Evolutionary conservation across 2,888 invertebrate genomes (phyloP).

Genomic region (Sphaeridia pumilis): DNA sequence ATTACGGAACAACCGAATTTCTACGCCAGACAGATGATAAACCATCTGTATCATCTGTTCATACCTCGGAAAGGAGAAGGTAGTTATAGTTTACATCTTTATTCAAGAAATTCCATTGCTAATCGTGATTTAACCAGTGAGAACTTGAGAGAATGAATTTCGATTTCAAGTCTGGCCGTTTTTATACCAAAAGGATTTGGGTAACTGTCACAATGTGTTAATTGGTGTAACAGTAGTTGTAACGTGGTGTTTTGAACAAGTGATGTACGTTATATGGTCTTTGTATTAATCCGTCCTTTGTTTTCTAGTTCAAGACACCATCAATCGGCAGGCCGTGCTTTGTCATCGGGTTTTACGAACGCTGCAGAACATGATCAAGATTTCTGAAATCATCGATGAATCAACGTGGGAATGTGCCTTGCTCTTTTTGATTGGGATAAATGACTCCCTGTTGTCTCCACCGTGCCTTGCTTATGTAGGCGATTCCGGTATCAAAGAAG

Average conservation of each 20-base stretch:
- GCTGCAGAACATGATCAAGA: constrained; percentile 65
- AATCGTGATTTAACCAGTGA: constrained; percentile 32
- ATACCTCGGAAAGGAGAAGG: constrained; percentile 87
- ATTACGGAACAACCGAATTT: constrained; percentile 78
- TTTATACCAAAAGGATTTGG: constrained; percentile 67
- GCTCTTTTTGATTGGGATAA: constrained; percentile 75
- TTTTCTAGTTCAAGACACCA: constrained; percentile 65
- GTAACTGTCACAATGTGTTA: constrained; percentile 44
- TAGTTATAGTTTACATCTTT: constrained; percentile 41
- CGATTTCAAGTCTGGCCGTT: constrained; percentile 76
- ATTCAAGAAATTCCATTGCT: background rate
- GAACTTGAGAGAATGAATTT: no score
- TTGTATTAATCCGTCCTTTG: no score
- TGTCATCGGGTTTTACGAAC: constrained; percentile 82
- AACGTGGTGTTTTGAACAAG: no score
- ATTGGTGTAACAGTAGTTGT: no score
- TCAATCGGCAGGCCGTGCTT: constrained; percentile 82
- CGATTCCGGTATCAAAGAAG: constrained; percentile 64
- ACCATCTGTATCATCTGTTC: constrained; percentile 87
- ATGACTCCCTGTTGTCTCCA: constrained; percentile 79
- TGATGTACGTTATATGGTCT: constrained; percentile 2
- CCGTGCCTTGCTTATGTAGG: constrained; percentile 43
- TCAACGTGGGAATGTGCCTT: constrained; percentile 86
- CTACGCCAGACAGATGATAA: constrained; percentile 79
- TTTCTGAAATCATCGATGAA: constrained; percentile 60